Base-by-base conservation (phyloP, 1,140 invertebrate species). In the Mylabris phalerata region DNA sequence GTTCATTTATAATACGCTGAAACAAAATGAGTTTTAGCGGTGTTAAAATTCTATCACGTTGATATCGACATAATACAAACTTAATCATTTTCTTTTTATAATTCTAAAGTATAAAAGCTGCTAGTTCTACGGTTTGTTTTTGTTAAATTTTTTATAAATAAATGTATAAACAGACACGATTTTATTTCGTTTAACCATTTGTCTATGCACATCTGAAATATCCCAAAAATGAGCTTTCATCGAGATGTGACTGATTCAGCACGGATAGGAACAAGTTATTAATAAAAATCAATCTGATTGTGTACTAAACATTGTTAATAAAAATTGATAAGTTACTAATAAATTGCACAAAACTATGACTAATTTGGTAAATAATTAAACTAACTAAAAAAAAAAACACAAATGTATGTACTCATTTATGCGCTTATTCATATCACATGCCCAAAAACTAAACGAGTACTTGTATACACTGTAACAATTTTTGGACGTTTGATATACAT, bases 51-150 rank as follows among this genome's bases (percentile, higher is more conserved):
- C 61, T 63, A 60, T 59, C 56, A 59, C 49, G 50, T 60, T 60
- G 50, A 60, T 59, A 42, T 61, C 63, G 60, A 58, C 38, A 58
- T 39, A 47, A 57, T 27, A 41, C 52, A 44, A 57, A 60, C 59
- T 47, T 50, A 50, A 64, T 19, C 19, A 62, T 10, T 10, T 42
- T 11, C 11, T n/a, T 42, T 67, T 63, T 64, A 65, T 55, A 63
- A 55, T 50, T 62, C 61, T 63, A 65, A 63, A 58, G 55, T 59
- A 65, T 55, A 64, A 59, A 67, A 65, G 63, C 66, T 67, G 66
- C 66, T 65, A 67, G 54, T 61, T 48, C 61, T 67, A 61, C 51
- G 19, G 19, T 60, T 54, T 27, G 27, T 46, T 57, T 60, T 32
- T 32, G 32, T 32, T 32, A 32, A 32, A 32, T 7, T 32, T 19